Conservation (phyloP, 2,888 invertebrate genomes). For the Odontocolon sp. region DNA sequence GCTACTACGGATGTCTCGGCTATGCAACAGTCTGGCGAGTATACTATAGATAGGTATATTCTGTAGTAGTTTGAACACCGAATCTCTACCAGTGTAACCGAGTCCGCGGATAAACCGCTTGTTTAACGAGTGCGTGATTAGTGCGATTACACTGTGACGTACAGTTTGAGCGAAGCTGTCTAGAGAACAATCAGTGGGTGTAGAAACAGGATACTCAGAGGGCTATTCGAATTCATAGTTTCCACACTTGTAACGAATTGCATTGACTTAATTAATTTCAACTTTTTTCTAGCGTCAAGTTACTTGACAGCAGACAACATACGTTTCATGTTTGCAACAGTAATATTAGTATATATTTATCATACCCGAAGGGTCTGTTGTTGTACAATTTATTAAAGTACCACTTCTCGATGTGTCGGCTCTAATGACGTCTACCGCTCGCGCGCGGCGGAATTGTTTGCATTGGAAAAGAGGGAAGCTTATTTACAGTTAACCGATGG, state of each 20-base stretch:
- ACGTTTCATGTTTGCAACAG: background rate
- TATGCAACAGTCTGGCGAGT: slow-evolving; percentile 14
- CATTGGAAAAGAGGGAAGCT: slow-evolving; percentile 7
- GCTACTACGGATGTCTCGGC: slow-evolving; percentile 28
- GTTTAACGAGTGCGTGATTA: slow-evolving; percentile 51
- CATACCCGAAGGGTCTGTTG: too few relatives aligned
- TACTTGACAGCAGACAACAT: background rate
- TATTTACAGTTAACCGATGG: slow-evolving; percentile 32
- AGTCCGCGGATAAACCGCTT: slow-evolving; percentile 33
- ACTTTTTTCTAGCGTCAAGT: background rate
- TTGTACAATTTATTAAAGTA: too few relatives aligned
- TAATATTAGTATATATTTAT: background rate
- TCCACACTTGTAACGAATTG: too few relatives aligned
- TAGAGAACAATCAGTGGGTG: background rate
- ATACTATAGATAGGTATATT: background rate
- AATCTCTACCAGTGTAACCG: background rate
- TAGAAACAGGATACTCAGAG: too few relatives aligned
- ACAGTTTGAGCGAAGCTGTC: background rate
- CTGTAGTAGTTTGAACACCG: background rate
- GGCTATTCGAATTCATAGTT: too few relatives aligned
- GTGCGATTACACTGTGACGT: slow-evolving; percentile 24
- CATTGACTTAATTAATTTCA: too few relatives aligned
- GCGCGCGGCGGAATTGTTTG: background rate
- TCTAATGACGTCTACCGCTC: background rate
- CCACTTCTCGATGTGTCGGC: background rate